Evolutionary conservation across 2,888 invertebrate genomes (phyloP), one percentile per base, ranked within the genome.

Genomic region (Standfussiana lucernea): DNA sequence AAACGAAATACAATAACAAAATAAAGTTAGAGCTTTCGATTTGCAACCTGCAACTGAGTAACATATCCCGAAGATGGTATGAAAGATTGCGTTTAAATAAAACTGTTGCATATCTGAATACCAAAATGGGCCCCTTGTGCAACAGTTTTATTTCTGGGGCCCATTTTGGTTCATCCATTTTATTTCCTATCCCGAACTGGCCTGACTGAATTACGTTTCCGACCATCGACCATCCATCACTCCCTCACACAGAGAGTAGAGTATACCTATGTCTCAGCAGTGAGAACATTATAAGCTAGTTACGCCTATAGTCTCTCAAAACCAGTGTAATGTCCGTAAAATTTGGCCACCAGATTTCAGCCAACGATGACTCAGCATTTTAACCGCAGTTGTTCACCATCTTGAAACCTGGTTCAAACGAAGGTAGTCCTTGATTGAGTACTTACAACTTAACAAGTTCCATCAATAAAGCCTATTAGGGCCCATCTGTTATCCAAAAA

Each of bases 401-500:
- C 24, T n/a, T 40, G 2, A 80, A 45, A n/a, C 53, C 13, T 11
- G 35, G 13, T 40, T 7, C 4, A 50, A 47, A 45, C 5, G 32
- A 72, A 64, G 21, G n/a, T 45, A 32, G 28, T 45, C 13, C 21
- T 32, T 66, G 66, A 76, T 86, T 72, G 42, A 77, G 83, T 68
- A 56, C 72, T 72, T 50, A 72, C 15, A 56, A 37, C 21, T 56
- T 72, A 21, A 84, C 35, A 72, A 45, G 28, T 21, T 35, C 11
- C 18, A 59, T 71, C 28, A 53, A 69, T 56, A 69, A 64, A 37
- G 21, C 35, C 53, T 72, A 72, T 13, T 67, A 64, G 8, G 11
- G 45, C 53, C 77, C 87, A 83, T 72, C 85, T 90, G 89, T 84
- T 87, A 80, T 72, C 80, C 86, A 82, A 86, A 86, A 88, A 88